Conservation (phyloP, 1,140 invertebrate genomes). For the Drosophila pandora region DNA sequence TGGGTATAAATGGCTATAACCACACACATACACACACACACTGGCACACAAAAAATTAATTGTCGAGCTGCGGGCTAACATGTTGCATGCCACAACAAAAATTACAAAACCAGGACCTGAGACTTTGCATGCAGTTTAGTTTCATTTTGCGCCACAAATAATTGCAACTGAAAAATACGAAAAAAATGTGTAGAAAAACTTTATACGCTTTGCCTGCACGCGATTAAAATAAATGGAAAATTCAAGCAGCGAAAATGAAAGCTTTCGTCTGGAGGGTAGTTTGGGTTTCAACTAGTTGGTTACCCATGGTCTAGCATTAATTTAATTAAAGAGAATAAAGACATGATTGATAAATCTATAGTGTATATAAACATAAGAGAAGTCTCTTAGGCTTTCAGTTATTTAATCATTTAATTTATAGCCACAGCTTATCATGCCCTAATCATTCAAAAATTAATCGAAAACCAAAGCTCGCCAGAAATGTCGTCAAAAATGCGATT, state of each 20-base stretch:
- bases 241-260: conserved; percentile 11
- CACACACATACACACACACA: conserved; percentile 3
- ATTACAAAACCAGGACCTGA: conserved; percentile 17
- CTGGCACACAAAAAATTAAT: conserved; percentile 39
- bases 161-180: conserved; percentile 59
- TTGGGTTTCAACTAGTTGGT: not conserved
- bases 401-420: not conserved
- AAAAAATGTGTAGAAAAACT: conserved; percentile 21
- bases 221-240: conserved; percentile 45
- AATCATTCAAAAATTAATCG: not conserved
- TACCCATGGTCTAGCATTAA: not conserved
- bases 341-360: not conserved
- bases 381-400: not conserved
- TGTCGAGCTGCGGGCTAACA: conserved; percentile 57
- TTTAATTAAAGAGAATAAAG: not conserved
- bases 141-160: conserved; percentile 64
- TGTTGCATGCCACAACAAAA: conserved; percentile 64
- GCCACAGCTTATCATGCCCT: not conserved
- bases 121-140: conserved; percentile 66
- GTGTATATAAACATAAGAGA: not conserved
- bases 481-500: conserved; percentile 65
- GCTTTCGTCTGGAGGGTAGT: conserved; percentile 10
- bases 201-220: conserved; percentile 46
- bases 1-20: not conserved
- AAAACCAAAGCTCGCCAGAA: conserved; percentile 30